Base-by-base conservation (phyloP, 2,888 invertebrate species). In the Ectemnius cavifrons region DNA sequence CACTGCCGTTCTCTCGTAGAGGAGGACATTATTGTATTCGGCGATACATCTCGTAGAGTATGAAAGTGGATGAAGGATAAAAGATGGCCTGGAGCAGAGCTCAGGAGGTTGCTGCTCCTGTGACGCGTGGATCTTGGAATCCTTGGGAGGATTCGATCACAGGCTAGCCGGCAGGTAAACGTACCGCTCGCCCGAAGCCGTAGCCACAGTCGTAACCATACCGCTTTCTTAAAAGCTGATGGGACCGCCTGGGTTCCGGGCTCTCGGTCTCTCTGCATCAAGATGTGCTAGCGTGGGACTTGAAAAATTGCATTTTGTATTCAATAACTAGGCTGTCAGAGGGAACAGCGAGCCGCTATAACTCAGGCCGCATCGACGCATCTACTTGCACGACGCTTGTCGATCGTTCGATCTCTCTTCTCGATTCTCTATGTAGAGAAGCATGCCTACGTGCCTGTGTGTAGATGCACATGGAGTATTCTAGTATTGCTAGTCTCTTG, bases 271-370 rank as follows among this genome's bases (percentile, higher is more conserved):
- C 37, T 4, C 56, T 64, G 71, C 46, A 73, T 49, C 65, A 69
- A 69, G 76, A 63, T 73, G 71, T 68, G 64, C 67, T 46, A 45
- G 47, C 62, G 77, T 73, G 78, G 79, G 78, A 76, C 80, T 84
- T 81, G 86, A 88, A 84, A 86, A 82, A 87, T 88, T 86, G 84
- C 84, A 84, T 85, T 86, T 85, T 84, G 84, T 84, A 85, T 87
- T 87, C 88, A 86, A 88, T 86, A 88, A 86, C 86, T 86, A 84
- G 85, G 79, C 86, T 86, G 87, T 86, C 87, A 86, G 78, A 78
- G 75, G 77, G 79, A 79, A 68, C 79, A 70, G 78, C 73, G 74
- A 74, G 81, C 76, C 78, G 66, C 82, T 82, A 85, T 84, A 87
- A 85, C 81, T 87, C 85, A 85, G 78, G 77, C 77, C 80, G 78